A percentile compares a stretch with the other conserved stretches of the same genome.
Conservation (phyloP, 1,140 invertebrate species). For the Chrysomallon squamiferum region DNA sequence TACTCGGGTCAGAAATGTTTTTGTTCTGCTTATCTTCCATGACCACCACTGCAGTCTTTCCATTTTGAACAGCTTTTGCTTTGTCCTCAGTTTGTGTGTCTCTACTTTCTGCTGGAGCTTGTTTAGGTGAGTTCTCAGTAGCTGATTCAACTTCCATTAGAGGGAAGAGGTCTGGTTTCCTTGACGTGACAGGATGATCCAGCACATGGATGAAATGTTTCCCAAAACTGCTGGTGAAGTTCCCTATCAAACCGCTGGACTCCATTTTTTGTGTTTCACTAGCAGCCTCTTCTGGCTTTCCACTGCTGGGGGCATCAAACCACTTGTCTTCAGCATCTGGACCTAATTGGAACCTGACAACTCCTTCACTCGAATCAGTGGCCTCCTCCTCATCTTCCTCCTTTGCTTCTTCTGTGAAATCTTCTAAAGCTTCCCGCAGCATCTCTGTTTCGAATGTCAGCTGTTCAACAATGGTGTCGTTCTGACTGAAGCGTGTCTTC, state of each 20-base stretch:
- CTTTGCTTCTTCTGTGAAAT: conserved; percentile 45
- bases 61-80: too few species aligned
- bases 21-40: too few species aligned
- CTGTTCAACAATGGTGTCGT: conserved; percentile 51
- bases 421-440: conserved; percentile 48
- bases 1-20: too few species aligned
- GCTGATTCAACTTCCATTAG: too few species aligned
- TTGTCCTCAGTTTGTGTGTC: too few species aligned
- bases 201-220: too few species aligned
- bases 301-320: background rate
- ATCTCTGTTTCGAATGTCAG: conserved; percentile 48
- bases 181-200: too few species aligned
- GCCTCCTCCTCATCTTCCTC: conserved; percentile 25
- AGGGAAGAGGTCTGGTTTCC: too few species aligned
- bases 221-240: too few species aligned
- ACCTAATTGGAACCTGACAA: background rate
- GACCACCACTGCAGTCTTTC: too few species aligned
- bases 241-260: background rate
- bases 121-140: too few species aligned
- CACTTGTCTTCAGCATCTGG: background rate
- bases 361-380: background rate
- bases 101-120: too few species aligned
- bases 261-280: background rate
- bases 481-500: conserved; percentile 26
- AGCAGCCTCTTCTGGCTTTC: background rate